phyloP scores from a whole-genome alignment of 1,140 invertebrate species.

The Lucilia cuprina region DNA sequence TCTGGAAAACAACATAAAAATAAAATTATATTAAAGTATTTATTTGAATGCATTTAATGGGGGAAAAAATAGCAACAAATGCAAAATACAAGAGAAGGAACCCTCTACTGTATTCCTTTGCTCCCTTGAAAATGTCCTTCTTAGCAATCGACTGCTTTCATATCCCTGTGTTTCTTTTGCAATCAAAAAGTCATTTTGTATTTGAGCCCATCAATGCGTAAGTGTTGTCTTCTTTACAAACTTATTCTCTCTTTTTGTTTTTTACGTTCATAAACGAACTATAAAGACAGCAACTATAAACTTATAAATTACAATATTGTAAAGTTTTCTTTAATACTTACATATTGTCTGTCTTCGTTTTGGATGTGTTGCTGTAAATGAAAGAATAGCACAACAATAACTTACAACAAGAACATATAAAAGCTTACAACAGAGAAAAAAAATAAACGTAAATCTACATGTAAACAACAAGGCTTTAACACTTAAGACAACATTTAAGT shows the following conservation, averaged over 20 bases:
- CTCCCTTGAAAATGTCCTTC: no score
- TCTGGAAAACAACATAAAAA: no score
- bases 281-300: not conserved
- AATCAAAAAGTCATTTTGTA: not conserved
- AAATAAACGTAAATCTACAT: slow-evolving; percentile 20
- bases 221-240: not conserved
- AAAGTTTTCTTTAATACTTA: slow-evolving; percentile 4
- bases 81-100: no score
- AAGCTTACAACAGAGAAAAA: not conserved
- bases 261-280: not conserved
- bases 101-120: no score
- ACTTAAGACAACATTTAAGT: slow-evolving; percentile 24
- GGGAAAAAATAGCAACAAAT: no score
- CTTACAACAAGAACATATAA: no score
- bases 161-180: not conserved
- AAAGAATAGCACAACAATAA: not conserved
- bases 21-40: no score
- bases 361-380: not conserved
- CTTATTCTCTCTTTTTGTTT: not conserved
- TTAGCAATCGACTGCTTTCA: no score
- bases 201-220: not conserved
- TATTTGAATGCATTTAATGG: no score
- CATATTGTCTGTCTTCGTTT: not conserved
- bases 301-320: slow-evolving; percentile 18
- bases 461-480: slow-evolving; percentile 32